phyloP scores from a whole-genome alignment of 1,140 invertebrate species.

The Lucilia cuprina region DNA sequence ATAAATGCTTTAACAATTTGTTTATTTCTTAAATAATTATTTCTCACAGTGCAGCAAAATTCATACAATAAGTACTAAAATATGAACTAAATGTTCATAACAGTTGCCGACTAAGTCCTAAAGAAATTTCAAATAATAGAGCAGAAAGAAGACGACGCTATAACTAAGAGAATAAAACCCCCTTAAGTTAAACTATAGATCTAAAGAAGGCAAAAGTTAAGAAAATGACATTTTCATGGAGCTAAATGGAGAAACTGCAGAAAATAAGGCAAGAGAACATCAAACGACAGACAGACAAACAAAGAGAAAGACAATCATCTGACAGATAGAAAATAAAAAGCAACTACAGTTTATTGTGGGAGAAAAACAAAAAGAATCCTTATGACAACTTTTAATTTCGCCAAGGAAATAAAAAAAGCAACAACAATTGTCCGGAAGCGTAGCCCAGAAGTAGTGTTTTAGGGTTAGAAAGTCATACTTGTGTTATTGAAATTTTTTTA shows the following conservation, averaged over 20 bases:
- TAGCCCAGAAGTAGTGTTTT: not conserved
- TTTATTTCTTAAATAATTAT: not conserved
- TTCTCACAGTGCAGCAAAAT: not conserved
- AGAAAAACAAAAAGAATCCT: not conserved
- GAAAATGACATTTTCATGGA: constrained; percentile 3
- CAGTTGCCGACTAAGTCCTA: not conserved
- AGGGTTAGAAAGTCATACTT: not conserved
- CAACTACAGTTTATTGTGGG: not conserved
- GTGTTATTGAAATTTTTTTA: not conserved
- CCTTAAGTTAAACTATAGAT: not conserved
- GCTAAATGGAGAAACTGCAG: not conserved
- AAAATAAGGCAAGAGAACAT: not conserved
- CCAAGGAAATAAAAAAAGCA: not conserved
- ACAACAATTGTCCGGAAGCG: not conserved
- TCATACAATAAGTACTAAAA: not conserved
- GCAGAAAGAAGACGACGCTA: not conserved
- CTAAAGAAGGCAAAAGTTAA: not conserved
- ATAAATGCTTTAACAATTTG: too few relatives aligned
- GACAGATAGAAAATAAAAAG: not conserved
- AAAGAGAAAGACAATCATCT: not conserved
- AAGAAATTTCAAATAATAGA: not conserved
- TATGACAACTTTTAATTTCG: constrained; percentile 1
- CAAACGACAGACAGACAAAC: not conserved
- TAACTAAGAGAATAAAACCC: not conserved
- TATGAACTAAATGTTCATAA: constrained; percentile 15